Evolutionary conservation across 2,888 invertebrate species (phyloP).

Genomic region (Petrophora chlorosata): DNA sequence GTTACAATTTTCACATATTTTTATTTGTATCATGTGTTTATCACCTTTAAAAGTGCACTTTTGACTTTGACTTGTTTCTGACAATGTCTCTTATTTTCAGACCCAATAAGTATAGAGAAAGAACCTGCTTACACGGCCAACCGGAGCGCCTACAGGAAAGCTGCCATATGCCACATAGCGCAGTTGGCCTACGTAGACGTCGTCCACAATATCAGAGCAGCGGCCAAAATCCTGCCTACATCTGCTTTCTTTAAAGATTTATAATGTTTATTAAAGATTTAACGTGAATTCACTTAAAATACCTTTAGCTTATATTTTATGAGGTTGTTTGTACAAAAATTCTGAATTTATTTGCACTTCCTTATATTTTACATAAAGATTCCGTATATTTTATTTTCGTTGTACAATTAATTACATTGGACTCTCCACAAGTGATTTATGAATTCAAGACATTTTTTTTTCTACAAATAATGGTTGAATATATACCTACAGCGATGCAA

Average conservation of each 20-base stretch:
- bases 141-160: constrained; percentile 40
- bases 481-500: no score
- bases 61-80: background rate
- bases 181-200: constrained; percentile 55
- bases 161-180: constrained; percentile 52
- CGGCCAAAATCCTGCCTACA: constrained; percentile 59
- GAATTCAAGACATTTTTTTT: no score
- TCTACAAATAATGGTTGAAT: no score
- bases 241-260: constrained; percentile 60
- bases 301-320: no score
- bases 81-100: constrained; percentile 38
- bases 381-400: no score
- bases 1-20: no score
- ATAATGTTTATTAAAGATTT: constrained; percentile 34
- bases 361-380: constrained; percentile 9
- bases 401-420: no score
- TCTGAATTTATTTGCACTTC: background rate
- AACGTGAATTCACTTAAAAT: no score
- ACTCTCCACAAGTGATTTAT: no score
- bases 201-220: constrained; percentile 65
- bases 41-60: no score
- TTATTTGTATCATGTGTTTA: no score
- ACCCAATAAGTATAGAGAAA: constrained; percentile 42
- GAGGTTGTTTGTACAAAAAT: background rate
- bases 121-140: constrained; percentile 41